Percentiles rank a stretch among this genome's conserved stretches.
phyloP scores from a whole-genome alignment of 2,888 invertebrate species.

The Agrilus biguttatus region DNA sequence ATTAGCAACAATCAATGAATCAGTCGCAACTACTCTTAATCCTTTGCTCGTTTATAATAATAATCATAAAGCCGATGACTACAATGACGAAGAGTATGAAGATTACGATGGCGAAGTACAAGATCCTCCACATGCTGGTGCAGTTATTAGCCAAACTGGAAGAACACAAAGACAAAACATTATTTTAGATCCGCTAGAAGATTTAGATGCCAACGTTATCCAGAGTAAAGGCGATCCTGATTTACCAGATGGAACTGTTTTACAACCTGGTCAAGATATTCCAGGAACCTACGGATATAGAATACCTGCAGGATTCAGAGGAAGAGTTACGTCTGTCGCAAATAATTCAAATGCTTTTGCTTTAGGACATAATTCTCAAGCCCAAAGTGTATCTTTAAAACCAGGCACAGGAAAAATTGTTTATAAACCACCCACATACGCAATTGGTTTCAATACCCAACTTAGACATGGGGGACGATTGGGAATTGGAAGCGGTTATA shows the following conservation, averaged over 20 bases:
- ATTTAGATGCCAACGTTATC: slow-evolving; percentile 43
- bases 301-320: slow-evolving; percentile 54
- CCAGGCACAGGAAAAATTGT: slow-evolving; percentile 24
- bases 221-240: slow-evolving; percentile 37
- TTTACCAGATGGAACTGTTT: slow-evolving; percentile 40
- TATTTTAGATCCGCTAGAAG: slow-evolving; percentile 40
- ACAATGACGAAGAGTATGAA: slow-evolving; percentile 31
- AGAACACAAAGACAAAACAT: slow-evolving; percentile 49
- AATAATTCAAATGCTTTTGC: slow-evolving; percentile 44
- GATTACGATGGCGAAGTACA: slow-evolving; percentile 41
- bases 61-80: slow-evolving; percentile 33
- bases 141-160: slow-evolving; percentile 35
- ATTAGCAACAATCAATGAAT: too few relatives aligned
- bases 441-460: slow-evolving; percentile 23
- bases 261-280: slow-evolving; percentile 51
- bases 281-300: slow-evolving; percentile 52
- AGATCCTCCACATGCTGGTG: slow-evolving; percentile 1
- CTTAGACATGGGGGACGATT: slow-evolving; percentile 19
- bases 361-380: slow-evolving; percentile 49
- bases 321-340: slow-evolving; percentile 47
- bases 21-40: too few relatives aligned
- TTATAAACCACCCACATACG: slow-evolving; percentile 23
- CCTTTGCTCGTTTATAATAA: slow-evolving; percentile 8
- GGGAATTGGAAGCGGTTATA: slow-evolving; percentile 25
- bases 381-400: slow-evolving; percentile 43